A percentile compares a stretch with the other conserved stretches of the same genome.
Conservation (phyloP, 2,888 invertebrate species). For the Electrophaes corylata region DNA sequence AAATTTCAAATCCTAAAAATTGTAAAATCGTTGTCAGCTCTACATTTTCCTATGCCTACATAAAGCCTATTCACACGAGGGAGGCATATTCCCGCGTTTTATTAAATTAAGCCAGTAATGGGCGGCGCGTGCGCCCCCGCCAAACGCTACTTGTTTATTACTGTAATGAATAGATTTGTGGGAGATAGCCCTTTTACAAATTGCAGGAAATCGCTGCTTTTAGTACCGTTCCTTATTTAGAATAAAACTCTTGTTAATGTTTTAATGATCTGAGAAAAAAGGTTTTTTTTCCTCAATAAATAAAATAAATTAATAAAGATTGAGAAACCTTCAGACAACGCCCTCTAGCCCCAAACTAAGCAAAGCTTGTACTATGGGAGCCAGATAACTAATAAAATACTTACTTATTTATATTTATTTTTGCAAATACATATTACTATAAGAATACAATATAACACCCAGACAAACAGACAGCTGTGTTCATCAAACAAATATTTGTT, state of each 20-base stretch:
- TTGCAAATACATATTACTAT: no score
- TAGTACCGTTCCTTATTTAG: slow-evolving; percentile 9
- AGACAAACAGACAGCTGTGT: no score
- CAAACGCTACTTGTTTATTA: slow-evolving; percentile 27
- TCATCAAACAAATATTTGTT: no score
- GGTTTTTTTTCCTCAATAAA: no score
- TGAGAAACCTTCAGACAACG: no score
- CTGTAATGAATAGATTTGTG: slow-evolving; percentile 33
- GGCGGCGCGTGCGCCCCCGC: slow-evolving; percentile 41
- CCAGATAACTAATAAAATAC: no score
- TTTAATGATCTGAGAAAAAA: slow-evolving; percentile 22
- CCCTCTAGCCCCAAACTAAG: no score
- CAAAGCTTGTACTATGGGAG: no score
- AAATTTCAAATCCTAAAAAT: no score
- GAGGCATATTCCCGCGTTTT: slow-evolving; percentile 39
- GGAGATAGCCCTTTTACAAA: slow-evolving; percentile 29
- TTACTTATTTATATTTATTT: no score
- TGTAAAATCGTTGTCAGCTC: slow-evolving; percentile 6
- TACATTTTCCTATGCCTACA: slow-evolving; percentile 2
- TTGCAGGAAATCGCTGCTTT: slow-evolving; percentile 31
- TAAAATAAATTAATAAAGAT: no score
- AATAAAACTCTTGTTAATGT: slow-evolving; percentile 5
- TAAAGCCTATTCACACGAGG: slow-evolving; percentile 23
- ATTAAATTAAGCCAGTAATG: slow-evolving; percentile 48
- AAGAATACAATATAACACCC: no score